Base-by-base conservation (phyloP, 2,888 invertebrate genomes). In the Pristionchus exspectatus region DNA sequence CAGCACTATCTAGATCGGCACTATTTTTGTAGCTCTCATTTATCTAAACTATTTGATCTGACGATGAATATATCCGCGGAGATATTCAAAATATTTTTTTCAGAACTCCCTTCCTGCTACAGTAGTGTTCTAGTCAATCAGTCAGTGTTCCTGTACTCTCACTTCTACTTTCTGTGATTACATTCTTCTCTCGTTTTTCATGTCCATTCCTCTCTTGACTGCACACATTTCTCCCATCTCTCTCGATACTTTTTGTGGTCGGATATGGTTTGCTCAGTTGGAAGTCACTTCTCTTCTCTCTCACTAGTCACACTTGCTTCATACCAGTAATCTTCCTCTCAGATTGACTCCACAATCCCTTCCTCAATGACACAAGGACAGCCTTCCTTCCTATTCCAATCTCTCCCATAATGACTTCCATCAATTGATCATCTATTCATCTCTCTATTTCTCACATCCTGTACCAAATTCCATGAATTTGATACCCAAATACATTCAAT, bases 341-440 rank as follows among this genome's bases (percentile, higher is more conserved):
- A n/a, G 50, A 85, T 85, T 85, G 59, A 85, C 85, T 85, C 85
- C 63, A 63, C 85, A 59, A 59, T 85, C 66, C 66, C 33, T 85
- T 56, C 85, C 85, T 33, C 44, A 50, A 27, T 63, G 50, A 44
- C 59, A 63, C 59, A 63, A 38, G 21, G 63, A 38, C 59, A 33
- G n/a, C 2, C 85, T 59, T 38, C 44, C 44, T 50, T 50, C 44
- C 44, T 50, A 38, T 38, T 69, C 69, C 33, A n/a, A 66, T 66
- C 87, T 27, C 50, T 87, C 66, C 33, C 87, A 69, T 69, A 18
- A 69, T 69, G 30, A 14, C 30, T 33, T 24, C 87, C 27, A 87
- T 87, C 69, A 59, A 66, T 44, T 38, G 44, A 69, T 72, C 69
- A 54, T n/a, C 30, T 30, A 84, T 84, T 27, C 84, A 21, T 84